Percentiles rank a stretch among this genome's conserved stretches.
Conservation (phyloP, 2,888 invertebrate species). For the Busseola fusca region DNA sequence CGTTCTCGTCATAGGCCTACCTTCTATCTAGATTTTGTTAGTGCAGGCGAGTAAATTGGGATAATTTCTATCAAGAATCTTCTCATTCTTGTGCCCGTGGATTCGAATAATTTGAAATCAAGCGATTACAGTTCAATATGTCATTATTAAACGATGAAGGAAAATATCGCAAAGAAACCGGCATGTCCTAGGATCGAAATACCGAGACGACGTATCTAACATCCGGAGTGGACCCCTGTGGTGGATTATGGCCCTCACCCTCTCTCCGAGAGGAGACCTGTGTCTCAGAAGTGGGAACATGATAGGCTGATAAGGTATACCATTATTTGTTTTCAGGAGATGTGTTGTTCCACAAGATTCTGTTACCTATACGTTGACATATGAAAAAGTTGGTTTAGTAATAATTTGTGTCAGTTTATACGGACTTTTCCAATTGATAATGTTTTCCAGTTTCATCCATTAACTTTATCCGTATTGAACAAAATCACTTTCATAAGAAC, state of each 20-base stretch:
- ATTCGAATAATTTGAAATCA: neutral
- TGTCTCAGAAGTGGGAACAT: too few relatives aligned
- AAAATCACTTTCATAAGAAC: constrained; percentile 27
- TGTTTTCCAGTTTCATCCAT: neutral
- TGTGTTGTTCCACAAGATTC: neutral
- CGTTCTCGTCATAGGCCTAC: constrained; percentile 17
- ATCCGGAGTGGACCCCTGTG: too few relatives aligned
- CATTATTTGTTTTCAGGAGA: neutral
- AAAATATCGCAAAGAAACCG: too few relatives aligned
- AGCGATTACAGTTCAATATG: neutral
- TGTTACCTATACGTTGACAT: neutral
- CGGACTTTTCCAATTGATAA: neutral
- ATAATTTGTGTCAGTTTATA: too few relatives aligned
- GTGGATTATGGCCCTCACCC: too few relatives aligned
- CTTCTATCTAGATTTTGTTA: constrained; percentile 10
- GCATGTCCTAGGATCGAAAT: too few relatives aligned
- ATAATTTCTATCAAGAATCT: neutral
- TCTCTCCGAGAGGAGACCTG: too few relatives aligned
- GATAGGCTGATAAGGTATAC: too few relatives aligned
- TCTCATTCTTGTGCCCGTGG: neutral
- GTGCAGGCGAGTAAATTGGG: neutral
- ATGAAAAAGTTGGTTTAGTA: neutral
- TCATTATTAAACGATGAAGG: too few relatives aligned
- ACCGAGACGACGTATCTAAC: too few relatives aligned
- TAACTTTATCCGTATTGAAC: neutral